phyloP scores from a whole-genome alignment of 2,888 invertebrate genomes.

The Eumerus sabulonum region DNA sequence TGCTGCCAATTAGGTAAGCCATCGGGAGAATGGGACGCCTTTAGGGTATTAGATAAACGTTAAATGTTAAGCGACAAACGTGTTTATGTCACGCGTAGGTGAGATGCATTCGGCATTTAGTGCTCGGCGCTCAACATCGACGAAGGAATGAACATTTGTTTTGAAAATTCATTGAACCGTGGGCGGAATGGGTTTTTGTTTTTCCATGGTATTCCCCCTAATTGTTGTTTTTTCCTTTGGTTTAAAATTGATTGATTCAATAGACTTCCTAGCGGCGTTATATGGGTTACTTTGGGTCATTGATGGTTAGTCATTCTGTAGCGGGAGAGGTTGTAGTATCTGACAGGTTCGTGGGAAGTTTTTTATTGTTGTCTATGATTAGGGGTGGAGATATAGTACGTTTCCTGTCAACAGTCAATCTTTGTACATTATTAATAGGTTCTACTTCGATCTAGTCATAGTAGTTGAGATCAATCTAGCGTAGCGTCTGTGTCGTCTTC shows the following conservation, averaged over 20 bases:
- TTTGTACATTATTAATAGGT: too few relatives aligned
- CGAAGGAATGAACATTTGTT: conserved; percentile 1
- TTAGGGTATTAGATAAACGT: conserved; percentile 11
- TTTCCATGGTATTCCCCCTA: too few relatives aligned
- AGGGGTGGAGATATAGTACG: too few relatives aligned
- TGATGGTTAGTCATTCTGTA: conserved; percentile 17
- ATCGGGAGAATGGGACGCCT: conserved; percentile 8
- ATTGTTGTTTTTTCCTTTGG: conserved; percentile 30
- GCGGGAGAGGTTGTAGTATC: conserved; percentile 4
- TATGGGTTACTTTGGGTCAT: conserved; percentile 54
- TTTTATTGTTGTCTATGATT: conserved; percentile 24
- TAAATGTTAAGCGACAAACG: too few relatives aligned
- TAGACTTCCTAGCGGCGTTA: conserved; percentile 32
- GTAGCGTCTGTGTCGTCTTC: too few relatives aligned
- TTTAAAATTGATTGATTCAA: conserved; percentile 59
- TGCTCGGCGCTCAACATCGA: too few relatives aligned
- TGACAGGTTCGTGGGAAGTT: conserved; percentile 57
- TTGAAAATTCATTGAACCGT: conserved; percentile 41
- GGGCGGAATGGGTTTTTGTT: conserved; percentile 27
- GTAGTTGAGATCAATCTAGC: too few relatives aligned
- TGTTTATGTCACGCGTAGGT: conserved; percentile 41
- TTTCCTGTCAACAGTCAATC: too few relatives aligned
- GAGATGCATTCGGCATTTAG: neutral
- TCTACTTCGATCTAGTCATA: too few relatives aligned
- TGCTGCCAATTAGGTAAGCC: conserved; percentile 16